Percentiles rank a stretch among this genome's conserved stretches.
Conservation (phyloP, 1,140 invertebrate species). For the Papilio helenus region DNA sequence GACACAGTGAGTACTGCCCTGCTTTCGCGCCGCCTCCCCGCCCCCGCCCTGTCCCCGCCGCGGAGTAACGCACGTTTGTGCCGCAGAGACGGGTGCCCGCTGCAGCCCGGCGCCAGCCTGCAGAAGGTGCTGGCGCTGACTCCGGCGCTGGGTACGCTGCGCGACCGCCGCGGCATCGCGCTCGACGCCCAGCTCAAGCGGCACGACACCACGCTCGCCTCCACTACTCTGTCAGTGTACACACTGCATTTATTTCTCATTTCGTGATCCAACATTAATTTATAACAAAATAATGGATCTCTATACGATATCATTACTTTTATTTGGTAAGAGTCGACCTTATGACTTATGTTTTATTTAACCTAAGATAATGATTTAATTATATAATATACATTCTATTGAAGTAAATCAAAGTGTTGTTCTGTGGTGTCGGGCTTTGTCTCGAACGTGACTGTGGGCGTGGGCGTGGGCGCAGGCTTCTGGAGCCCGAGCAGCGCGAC, state of each 20-base stretch:
- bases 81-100: slow-evolving; percentile 95
- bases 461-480: slow-evolving; percentile 82
- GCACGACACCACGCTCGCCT: slow-evolving; percentile 95
- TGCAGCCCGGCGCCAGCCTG: slow-evolving; percentile 95
- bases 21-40: neutral
- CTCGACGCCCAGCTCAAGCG: slow-evolving; percentile 97
- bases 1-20: slow-evolving; percentile 87
- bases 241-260: neutral
- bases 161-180: slow-evolving; percentile 96
- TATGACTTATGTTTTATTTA: neutral
- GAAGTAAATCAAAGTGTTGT: neutral
- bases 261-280: too few relatives aligned
- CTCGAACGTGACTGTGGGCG: too few relatives aligned
- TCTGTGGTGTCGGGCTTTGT: neutral
- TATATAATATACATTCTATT: neutral
- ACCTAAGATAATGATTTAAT: neutral
- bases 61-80: neutral
- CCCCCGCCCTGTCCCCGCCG: neutral
- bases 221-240: slow-evolving; percentile 87
- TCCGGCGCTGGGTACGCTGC: slow-evolving; percentile 91
- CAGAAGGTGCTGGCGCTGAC: slow-evolving; percentile 96
- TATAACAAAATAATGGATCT: neutral
- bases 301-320: neutral
- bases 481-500: slow-evolving; percentile 91
- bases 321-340: neutral